These are phyloP conservation scores for Miichthys miiuy DNA, from an alignment of 2,797 vertebrate genomes.

Conservation along the genomic window DNA sequence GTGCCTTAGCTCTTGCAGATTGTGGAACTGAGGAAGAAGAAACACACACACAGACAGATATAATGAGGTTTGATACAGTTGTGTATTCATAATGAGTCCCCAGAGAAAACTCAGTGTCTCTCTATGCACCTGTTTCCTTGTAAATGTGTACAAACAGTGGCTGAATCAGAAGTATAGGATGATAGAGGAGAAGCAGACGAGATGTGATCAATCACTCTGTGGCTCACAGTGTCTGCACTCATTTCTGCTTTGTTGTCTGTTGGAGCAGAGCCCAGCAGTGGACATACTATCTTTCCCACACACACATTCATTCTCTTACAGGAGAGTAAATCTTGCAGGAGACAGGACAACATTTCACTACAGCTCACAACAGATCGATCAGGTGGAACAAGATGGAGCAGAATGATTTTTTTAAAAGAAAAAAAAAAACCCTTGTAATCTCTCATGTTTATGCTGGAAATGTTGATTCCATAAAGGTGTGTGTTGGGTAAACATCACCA, in stretches of 20 bases:
- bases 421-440: neutral
- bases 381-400: conserved; percentile 40
- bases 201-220: conserved; percentile 69
- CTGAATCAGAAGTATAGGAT: conserved; percentile 46
- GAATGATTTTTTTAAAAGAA: neutral
- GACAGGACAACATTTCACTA: conserved; percentile 61
- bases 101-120: conserved; percentile 20
- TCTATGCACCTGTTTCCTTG: conserved; percentile 13
- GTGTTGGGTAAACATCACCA: neutral
- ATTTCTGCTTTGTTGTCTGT: conserved; percentile 55
- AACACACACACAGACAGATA: neutral
- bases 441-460: neutral
- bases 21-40: conserved; percentile 82
- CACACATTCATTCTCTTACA: conserved; percentile 20
- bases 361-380: conserved; percentile 74
- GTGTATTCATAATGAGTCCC: conserved; percentile 27
- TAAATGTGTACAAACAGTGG: conserved; percentile 69
- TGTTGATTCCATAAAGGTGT: neutral
- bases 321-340: conserved; percentile 32
- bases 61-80: conserved; percentile 17
- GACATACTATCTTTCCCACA: conserved; percentile 58
- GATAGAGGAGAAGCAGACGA: conserved; percentile 60
- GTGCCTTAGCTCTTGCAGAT: conserved; percentile 92
- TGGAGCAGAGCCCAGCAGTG: conserved; percentile 73
- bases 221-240: conserved; percentile 48